A percentile compares a stretch with the other conserved stretches of the same genome.
These are phyloP conservation scores for Aleiodes testaceus DNA, from an alignment of 2,888 invertebrate genomes.

Conservation along the genomic window DNA sequence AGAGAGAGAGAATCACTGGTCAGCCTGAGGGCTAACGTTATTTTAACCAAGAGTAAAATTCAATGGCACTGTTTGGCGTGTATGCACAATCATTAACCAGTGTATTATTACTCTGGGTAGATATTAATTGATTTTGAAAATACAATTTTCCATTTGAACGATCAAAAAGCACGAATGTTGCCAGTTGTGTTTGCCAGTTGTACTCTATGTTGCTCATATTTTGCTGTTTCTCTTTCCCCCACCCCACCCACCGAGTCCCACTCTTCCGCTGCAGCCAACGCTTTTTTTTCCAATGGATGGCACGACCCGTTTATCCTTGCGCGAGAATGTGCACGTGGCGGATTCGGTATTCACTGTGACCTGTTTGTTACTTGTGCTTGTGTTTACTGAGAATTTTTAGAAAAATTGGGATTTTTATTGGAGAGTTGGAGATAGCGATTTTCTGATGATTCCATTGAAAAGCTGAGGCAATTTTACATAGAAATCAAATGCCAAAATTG, in stretches of 20 bases:
- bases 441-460: not conserved
- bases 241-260: conserved; percentile 29
- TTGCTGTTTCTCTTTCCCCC: conserved; percentile 37
- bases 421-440: too few relatives aligned
- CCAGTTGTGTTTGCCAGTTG: conserved; percentile 15
- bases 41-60: conserved; percentile 36
- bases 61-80: conserved; percentile 27
- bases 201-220: conserved; percentile 12
- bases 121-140: conserved; percentile 71
- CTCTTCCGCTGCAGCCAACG: too few relatives aligned
- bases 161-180: conserved; percentile 64
- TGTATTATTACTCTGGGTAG: conserved; percentile 67
- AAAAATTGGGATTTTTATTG: too few relatives aligned
- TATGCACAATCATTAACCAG: conserved; percentile 65
- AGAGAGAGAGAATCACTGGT: conserved; percentile 8
- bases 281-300: too few relatives aligned
- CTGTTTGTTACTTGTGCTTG: not conserved
- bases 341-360: conserved; percentile 21
- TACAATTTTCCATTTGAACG: conserved; percentile 71
- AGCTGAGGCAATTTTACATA: too few relatives aligned
- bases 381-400: conserved; percentile 5
- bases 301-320: conserved; percentile 4
- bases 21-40: conserved; percentile 29
- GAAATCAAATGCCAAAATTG: too few relatives aligned
- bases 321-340: conserved; percentile 28